Conservation (phyloP, 2,797 vertebrate genomes). For the Siniperca obscura region DNA sequence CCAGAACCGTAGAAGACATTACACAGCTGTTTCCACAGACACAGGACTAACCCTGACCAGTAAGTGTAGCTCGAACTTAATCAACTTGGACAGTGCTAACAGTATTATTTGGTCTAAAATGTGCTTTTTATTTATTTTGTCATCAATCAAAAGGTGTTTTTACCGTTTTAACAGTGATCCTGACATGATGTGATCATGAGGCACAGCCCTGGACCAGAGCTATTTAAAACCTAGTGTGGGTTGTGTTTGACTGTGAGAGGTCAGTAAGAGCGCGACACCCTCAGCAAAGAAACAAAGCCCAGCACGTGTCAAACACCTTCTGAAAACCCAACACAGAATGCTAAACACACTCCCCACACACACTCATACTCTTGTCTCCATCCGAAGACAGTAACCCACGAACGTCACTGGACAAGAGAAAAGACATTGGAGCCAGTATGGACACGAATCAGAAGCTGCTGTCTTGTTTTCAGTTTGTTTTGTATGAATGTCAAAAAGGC, state of each 20-base stretch:
- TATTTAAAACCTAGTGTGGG: not conserved
- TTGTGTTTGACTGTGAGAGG: slow-evolving; percentile 7
- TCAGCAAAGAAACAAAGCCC: not conserved
- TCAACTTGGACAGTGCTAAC: not conserved
- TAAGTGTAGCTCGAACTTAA: not conserved
- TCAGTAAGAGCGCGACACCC: not conserved
- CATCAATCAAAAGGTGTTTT: slow-evolving; percentile 10
- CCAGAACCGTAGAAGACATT: not conserved
- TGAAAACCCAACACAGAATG: not conserved
- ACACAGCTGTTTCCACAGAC: not conserved
- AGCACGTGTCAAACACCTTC: not conserved
- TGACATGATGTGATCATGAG: not conserved
- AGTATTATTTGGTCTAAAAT: not conserved
- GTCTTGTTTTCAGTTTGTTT: slow-evolving; percentile 76
- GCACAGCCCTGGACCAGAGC: slow-evolving; percentile 21
- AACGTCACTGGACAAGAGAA: slow-evolving; percentile 9
- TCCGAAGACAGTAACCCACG: not conserved
- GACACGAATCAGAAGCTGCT: slow-evolving; percentile 67
- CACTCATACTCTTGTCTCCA: not conserved
- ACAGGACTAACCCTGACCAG: not conserved
- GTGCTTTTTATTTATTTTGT: slow-evolving; percentile 6
- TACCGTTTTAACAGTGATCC: not conserved
- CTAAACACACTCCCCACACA: slow-evolving; percentile 1
- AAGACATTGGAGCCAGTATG: slow-evolving; percentile 12
- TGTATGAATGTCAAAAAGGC: slow-evolving; percentile 72